These are phyloP conservation scores for Diplodus sargus DNA, from an alignment of 2,797 vertebrate species.

Conservation along the genomic window DNA sequence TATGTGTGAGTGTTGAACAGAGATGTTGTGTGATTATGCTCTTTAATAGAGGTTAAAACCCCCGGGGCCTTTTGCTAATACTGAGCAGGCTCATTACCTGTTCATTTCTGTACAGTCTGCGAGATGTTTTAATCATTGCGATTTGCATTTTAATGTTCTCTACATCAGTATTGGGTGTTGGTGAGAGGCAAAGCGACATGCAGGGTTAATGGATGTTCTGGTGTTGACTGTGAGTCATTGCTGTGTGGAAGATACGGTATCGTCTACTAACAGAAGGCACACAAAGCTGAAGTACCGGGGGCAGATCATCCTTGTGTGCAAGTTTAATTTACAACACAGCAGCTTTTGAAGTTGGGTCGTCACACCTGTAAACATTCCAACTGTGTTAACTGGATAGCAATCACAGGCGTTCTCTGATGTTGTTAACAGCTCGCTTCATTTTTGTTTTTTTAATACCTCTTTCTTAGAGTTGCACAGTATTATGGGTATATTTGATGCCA, in stretches of 20 bases:
- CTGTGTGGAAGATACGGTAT: constrained; percentile 14
- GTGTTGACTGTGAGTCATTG: constrained; percentile 25
- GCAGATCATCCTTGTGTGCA: too few species aligned
- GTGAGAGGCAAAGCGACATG: constrained; percentile 31
- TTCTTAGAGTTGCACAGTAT: too few species aligned
- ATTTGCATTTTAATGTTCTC: constrained; percentile 78
- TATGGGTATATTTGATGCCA: too few species aligned
- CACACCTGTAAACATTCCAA: not conserved
- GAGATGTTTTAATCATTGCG: constrained; percentile 60
- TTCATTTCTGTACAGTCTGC: constrained; percentile 39
- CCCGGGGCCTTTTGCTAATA: constrained; percentile 14
- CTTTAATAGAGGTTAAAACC: constrained; percentile 53
- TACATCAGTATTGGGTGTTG: constrained; percentile 34
- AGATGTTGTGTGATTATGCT: constrained; percentile 38
- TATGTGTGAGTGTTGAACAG: constrained; percentile 1
- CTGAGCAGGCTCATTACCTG: constrained; percentile 61
- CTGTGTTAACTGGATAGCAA: too few species aligned
- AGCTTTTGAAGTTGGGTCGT: constrained; percentile 8
- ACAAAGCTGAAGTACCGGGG: not conserved
- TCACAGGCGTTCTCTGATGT: too few species aligned
- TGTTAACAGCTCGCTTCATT: too few species aligned
- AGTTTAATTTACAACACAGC: constrained; percentile 2
- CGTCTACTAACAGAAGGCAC: not conserved
- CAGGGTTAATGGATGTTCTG: constrained; percentile 64
- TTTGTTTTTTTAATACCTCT: too few species aligned